phyloP scores from a whole-genome alignment of 2,888 invertebrate genomes.

The Mythimna pallens region DNA sequence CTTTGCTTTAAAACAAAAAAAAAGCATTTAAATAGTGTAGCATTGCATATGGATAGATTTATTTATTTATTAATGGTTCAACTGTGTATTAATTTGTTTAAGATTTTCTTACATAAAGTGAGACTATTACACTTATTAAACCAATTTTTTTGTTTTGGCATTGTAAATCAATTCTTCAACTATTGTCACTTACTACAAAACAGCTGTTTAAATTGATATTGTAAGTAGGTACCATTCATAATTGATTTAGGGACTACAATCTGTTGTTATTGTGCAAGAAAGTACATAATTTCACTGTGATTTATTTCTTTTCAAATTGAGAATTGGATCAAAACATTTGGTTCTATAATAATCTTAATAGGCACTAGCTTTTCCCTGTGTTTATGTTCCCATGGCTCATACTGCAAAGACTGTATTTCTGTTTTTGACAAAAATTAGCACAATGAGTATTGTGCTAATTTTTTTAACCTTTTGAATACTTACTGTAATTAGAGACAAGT shows the following conservation, averaged over 20 bases:
- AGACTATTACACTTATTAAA: neutral
- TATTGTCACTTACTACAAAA: constrained; percentile 5
- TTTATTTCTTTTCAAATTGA: neutral
- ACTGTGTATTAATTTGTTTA: neutral
- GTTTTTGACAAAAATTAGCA: too few relatives aligned
- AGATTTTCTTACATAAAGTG: neutral
- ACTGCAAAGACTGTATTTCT: too few relatives aligned
- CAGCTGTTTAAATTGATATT: constrained; percentile 2
- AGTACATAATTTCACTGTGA: neutral
- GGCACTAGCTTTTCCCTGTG: neutral
- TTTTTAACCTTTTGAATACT: too few relatives aligned
- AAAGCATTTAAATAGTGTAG: neutral
- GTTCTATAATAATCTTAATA: too few relatives aligned
- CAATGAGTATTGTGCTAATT: too few relatives aligned
- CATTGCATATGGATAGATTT: neutral
- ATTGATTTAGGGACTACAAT: neutral
- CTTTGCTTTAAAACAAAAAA: neutral
- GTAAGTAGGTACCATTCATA: neutral
- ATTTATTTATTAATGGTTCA: too few relatives aligned
- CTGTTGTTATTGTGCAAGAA: neutral
- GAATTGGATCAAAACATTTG: neutral
- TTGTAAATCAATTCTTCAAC: neutral
- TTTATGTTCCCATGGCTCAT: too few relatives aligned
- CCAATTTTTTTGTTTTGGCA: neutral
- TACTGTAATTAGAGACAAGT: too few relatives aligned